phyloP scores from a whole-genome alignment of 1,140 invertebrate genomes.

The Zeugodacus cucurbitae region DNA sequence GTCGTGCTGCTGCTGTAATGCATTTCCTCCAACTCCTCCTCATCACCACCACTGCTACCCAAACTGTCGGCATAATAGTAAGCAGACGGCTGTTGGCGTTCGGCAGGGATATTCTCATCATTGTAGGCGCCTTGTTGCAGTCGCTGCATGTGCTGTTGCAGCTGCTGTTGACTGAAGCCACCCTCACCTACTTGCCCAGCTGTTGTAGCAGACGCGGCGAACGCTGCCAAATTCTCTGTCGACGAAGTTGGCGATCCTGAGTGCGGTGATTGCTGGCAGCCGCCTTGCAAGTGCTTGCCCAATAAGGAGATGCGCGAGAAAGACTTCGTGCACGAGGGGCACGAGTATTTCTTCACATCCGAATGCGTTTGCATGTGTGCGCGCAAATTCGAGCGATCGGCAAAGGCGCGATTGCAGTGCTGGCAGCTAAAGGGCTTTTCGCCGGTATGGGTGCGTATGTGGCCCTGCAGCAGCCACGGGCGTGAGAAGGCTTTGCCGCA shows the following conservation, averaged over 20 bases:
- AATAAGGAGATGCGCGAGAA: slow-evolving; percentile 97
- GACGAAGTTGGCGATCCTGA: slow-evolving; percentile 39
- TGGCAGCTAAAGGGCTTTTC: slow-evolving; percentile 97
- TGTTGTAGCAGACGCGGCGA: background rate
- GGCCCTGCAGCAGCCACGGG: slow-evolving; percentile 95
- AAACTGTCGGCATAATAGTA: slow-evolving; percentile 59
- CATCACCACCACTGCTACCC: slow-evolving; percentile 56
- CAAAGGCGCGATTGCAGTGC: slow-evolving; percentile 95
- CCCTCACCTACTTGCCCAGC: background rate
- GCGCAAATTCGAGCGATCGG: slow-evolving; percentile 94
- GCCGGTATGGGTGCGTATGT: slow-evolving; percentile 93
- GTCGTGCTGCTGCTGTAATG: background rate
- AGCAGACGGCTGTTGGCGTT: background rate
- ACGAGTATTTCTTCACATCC: slow-evolving; percentile 98
- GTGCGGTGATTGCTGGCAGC: slow-evolving; percentile 71
- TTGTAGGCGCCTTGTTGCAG: slow-evolving; percentile 49
- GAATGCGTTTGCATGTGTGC: slow-evolving; percentile 98
- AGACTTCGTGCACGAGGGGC: slow-evolving; percentile 90
- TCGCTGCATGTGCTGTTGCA: slow-evolving; percentile 55
- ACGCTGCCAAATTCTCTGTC: slow-evolving; percentile 25
- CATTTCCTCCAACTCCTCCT: slow-evolving; percentile 47
- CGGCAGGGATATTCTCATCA: background rate
- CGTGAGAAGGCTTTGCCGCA: slow-evolving; percentile 98
- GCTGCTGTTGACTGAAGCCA: slow-evolving; percentile 56
- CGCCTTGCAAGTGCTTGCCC: slow-evolving; percentile 91